Evolutionary conservation across 2,113 vertebrate species (phyloP).

Genomic region (Drymodes brunneopygia): DNA sequence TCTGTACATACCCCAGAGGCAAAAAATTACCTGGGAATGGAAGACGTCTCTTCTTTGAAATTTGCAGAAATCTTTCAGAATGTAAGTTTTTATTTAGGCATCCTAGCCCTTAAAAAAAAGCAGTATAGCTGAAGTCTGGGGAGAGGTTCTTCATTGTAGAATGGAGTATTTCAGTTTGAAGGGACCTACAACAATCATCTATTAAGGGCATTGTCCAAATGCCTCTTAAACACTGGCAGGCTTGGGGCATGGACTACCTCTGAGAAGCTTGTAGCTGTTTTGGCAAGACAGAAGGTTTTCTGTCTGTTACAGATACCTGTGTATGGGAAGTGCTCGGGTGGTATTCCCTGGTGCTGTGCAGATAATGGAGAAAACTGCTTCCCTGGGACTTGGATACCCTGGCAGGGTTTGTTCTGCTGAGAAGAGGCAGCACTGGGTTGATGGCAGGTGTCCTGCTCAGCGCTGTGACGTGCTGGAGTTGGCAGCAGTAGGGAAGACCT

Average conservation of each 20-base stretch:
- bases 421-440: background rate
- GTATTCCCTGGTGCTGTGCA: background rate
- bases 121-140: background rate
- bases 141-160: background rate
- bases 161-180: background rate
- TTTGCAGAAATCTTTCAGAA: background rate
- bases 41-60: background rate
- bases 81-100: background rate
- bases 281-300: background rate
- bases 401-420: background rate
- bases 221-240: background rate
- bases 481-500: background rate
- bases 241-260: background rate
- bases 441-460: background rate
- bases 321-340: background rate
- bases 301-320: background rate
- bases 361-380: background rate
- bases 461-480: background rate
- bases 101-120: background rate
- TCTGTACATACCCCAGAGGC: background rate
- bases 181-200: background rate
- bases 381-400: background rate
- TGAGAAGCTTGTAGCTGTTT: background rate
- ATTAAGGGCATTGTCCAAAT: background rate
- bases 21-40: background rate